Base-by-base conservation (phyloP, 2,888 invertebrate genomes). In the Trissolcus japonicus region DNA sequence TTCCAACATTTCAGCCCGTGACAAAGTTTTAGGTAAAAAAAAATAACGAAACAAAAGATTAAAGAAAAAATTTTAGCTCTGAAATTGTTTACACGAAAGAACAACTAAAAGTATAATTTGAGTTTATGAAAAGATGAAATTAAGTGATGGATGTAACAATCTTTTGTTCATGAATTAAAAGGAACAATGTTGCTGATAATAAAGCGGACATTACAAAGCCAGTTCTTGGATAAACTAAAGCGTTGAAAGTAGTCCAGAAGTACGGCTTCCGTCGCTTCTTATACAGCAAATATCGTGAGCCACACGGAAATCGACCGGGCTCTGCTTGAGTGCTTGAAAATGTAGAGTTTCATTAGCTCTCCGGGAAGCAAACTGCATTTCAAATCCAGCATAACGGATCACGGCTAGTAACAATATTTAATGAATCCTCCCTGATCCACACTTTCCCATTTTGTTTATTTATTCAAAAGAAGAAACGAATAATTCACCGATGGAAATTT, bases 211-310 rank as follows among this genome's bases (percentile, higher is more conserved):
- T 68, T 54, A 68, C 74, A 68, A 63, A 68, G 68, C 68, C 9
- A 35, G 35, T 35, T 35, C 35, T 63, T n/a, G 54, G 41, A 63
- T 63, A 35, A 9, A 57, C 9, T 48, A 59, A 68, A 62, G 75
- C 63, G 63, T 51, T 59, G 63, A 68, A 68, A 75, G 75, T 68
- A 75, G 75, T 68, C 46, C 69, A 76, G 65, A 69, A 65, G 61
- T 76, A 76, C 56, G 76, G 69, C 76, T 75, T 75, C 75, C 75
- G 65, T 69, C 75, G 60, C 75, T 48, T 65, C 65, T 65, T 75
- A 75, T 69, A 69, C 69, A 75, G 69, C 75, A 68, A 63, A 59
- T 75, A 75, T 75, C 63, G 62, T 19, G 63, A 53, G 43, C 68
- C 65, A 69, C 50, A 60, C 62, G 63, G 16, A 75, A 75, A 63